Evolutionary conservation across 2,113 vertebrate genomes (phyloP), one percentile per base, ranked within the genome.

Genomic region (Nicator chloris): DNA sequence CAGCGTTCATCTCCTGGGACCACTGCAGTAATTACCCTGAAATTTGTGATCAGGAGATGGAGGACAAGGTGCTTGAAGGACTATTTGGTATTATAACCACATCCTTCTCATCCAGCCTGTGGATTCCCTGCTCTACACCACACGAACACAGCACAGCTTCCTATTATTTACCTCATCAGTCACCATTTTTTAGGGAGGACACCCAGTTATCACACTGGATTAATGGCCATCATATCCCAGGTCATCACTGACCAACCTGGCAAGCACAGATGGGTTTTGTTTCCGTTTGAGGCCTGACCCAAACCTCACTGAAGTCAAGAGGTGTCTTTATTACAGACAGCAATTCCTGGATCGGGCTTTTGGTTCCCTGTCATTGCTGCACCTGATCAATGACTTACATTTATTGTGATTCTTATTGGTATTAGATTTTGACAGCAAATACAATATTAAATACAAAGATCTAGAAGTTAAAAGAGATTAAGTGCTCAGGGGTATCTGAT

Each of bases 401-500:
- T 95, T 88, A 92, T 64, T 72, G 65, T 37, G 79, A 90, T 85
- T 78, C 84, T 86, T 49, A 93, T 18, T 92, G 79, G 65, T 69
- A 91, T 84, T 53, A 78, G 69, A 66, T 72, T 93, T 83, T 95
- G 79, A 90, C 73, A 88, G 80, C 27, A 88, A 94, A 80, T 82
- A 82, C 8, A 81, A 66, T 72, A 86, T 84, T 77, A 65, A 91
- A 93, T 56, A 68, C 45, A 60, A 68, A 93, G 39, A 83, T 71
- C 70, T 87, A 78, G 90, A 71, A 83, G 65, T 47, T 61, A 60
- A 42, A 89, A 93, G 91, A 84, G 28, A 93, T 86, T 85, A 96
- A 94, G 73, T 86, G 71, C 56, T 82, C 73, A 77, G 49, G 87
- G 63, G 54, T 86, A 92, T 68, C 45, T 95, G 82, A 91, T 95